Evolutionary conservation across 2,888 invertebrate genomes (phyloP), one percentile per base, ranked within the genome.

Genomic region (Sipha maydis): DNA sequence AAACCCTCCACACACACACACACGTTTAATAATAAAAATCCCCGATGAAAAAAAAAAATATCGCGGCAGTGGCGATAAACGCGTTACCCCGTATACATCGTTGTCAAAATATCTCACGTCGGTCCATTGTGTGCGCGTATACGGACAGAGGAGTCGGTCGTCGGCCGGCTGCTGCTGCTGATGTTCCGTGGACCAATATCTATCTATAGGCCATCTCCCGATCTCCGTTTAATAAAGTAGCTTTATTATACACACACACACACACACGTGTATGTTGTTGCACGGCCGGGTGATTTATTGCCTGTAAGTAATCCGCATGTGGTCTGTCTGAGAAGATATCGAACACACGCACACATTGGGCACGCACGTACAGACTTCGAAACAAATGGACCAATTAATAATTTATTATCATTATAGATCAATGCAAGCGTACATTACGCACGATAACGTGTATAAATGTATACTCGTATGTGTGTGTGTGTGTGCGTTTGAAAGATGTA

Each of bases 81-180:
- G 48, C 48, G 48, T 48, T 41, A 48, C 48, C 11, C 48, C 61
- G 61, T 48, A 3, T 61, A 61, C 21, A 25, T 78, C 78, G 85
- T 85, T 85, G 85, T 85, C 85, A 85, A 85, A 85, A 85, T 85
- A 85, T 85, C 85, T 78, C 85, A n/a, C 54, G 48, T 85, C 76
- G 61, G 25, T 48, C 78, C 71, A 85, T 85, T 85, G 85, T 9
- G 25, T 19, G 5, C 28, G n/a, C 54, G 25, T 5, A 21, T 21
- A 34, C 34, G 73, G 21, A 11, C 28, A 21, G 34, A 17, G 38
- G 80, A 80, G 83, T 71, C 75, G 61, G 41, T 80, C 80, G 73
- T 31, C 56, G 75, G 67, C 25, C 85, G 78, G 56, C 85, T 54
- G 85, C 78, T 85, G 85, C 38, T 56, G 69, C 38, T 34, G 71